These are phyloP conservation scores for Bradysia coprophila DNA, from an alignment of 1,140 invertebrate species.

Conservation along the genomic window DNA sequence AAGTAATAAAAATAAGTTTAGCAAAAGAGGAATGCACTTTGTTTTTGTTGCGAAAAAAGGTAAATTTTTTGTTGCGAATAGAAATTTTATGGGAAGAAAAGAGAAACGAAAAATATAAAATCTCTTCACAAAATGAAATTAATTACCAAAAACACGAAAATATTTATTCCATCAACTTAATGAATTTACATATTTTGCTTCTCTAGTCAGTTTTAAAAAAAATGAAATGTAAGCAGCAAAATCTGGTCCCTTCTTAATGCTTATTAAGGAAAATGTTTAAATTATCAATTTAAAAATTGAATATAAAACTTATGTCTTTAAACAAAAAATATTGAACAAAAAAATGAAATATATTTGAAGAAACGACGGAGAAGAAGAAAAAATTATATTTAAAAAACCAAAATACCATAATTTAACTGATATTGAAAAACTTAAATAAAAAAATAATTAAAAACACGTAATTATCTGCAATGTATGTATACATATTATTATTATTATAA, in stretches of 20 bases:
- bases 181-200: conserved; percentile 8
- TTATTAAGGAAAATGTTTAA: conserved; percentile 5
- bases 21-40: too few species aligned
- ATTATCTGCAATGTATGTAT: background rate
- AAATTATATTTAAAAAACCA: background rate
- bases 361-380: conserved; percentile 6
- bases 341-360: conserved; percentile 2
- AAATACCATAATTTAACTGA: too few species aligned
- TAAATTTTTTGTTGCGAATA: too few species aligned
- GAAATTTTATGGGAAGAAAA: too few species aligned
- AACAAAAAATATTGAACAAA: conserved; percentile 1
- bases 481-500: too few species aligned
- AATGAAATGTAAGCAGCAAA: conserved; percentile 4
- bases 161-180: conserved; percentile 14
- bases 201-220: conserved; percentile 14
- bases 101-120: background rate
- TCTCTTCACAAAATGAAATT: background rate
- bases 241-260: conserved; percentile 1
- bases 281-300: conserved; percentile 7
- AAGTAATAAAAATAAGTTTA: too few species aligned
- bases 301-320: background rate
- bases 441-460: background rate
- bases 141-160: conserved; percentile 1
- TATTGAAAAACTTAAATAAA: background rate
- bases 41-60: too few species aligned